Percentiles rank a stretch among this genome's conserved stretches.
Conservation (phyloP, 2,113 vertebrate genomes). For the Lasiurus cinereus region DNA sequence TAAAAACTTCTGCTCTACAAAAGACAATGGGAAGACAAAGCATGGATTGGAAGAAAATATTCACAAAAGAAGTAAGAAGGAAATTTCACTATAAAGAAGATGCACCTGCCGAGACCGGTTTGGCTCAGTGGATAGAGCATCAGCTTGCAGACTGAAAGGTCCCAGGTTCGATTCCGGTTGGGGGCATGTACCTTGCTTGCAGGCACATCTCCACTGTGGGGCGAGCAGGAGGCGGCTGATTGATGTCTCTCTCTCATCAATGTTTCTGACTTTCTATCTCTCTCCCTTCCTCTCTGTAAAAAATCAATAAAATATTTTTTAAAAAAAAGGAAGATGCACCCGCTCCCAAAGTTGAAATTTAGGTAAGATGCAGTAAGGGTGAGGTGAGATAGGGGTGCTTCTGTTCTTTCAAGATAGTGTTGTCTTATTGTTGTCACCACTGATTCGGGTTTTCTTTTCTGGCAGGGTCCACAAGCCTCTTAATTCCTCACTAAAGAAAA, state of each 20-base stretch:
- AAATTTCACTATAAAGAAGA: background rate
- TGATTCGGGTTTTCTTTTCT: background rate
- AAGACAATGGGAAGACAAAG: background rate
- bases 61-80: background rate
- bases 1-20: background rate
- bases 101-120: too few species aligned
- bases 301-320: too few species aligned
- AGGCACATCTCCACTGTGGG: too few species aligned
- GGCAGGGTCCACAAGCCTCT: background rate
- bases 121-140: too few species aligned
- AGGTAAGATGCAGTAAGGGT: background rate
- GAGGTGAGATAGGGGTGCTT: accelerated
- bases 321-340: background rate
- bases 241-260: too few species aligned
- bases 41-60: background rate
- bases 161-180: too few species aligned
- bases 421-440: background rate
- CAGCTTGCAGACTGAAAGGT: too few species aligned
- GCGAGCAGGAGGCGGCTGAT: too few species aligned
- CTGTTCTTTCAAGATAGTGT: background rate
- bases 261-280: too few species aligned
- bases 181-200: too few species aligned
- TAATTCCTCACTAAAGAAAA: background rate
- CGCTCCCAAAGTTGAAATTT: background rate
- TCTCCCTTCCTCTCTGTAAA: too few species aligned